Evolutionary conservation across 1,140 invertebrate genomes (phyloP), one percentile per base, ranked within the genome.

Genomic region (Saccostrea cuccullata): DNA sequence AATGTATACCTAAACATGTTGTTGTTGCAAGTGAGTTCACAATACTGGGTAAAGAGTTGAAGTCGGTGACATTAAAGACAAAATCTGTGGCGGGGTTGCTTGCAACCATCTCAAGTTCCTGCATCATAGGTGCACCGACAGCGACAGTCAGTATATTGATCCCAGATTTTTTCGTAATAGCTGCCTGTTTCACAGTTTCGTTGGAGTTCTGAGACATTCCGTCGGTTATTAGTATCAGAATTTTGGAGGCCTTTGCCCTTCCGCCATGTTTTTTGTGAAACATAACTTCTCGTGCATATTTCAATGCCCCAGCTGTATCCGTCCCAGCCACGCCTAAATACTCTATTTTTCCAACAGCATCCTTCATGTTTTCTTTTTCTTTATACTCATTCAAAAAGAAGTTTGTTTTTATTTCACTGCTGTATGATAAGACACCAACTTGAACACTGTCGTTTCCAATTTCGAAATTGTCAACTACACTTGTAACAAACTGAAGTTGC

Each of bases 221-320:
- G 40, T 94, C 93, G 0, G 92, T 93, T 30, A 94, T 92, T 2
- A 94, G 82, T 17, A 94, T 85, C 2, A 91, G 58, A 55, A 92
- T 89, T 77, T 92, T 91, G 17, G 89, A 91, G 5, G 89, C 90
- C 86, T 87, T 86, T n/a, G 70, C 77, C 3, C 92, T 82, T 0
- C 89, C 90, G 4, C 93, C 92, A 55, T 91, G 83, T 58, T 89
- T 85, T n/a, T 55, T 20, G 55, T 55, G 87, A 85, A 92, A 93
- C 91, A 91, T 92, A 11, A 88, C 12, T n/a, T 88, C 86, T 15
- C 90, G 90, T 12, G 90, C 89, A 86, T 89, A 91, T 13, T 84
- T 55, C 11, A 93, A 87, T 26, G 92, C 92, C 9, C 90, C 85
- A 0, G 85, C 89, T 0, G 91, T 93, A 36, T 90, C 83, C 0